Evolutionary conservation across 1,140 invertebrate genomes (phyloP).

Genomic region (Cydia fagiglandana): DNA sequence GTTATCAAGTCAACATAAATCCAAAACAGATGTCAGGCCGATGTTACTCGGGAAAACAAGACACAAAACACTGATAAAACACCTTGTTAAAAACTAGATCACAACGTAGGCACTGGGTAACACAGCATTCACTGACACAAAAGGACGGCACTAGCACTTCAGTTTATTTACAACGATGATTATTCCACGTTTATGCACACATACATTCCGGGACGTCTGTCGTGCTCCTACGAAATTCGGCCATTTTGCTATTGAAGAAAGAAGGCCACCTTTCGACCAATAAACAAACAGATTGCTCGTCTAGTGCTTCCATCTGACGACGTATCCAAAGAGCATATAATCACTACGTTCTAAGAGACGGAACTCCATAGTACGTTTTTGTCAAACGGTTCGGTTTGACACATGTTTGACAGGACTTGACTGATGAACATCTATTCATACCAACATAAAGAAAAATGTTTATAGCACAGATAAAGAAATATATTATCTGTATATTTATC

Average conservation of each 20-base stretch:
- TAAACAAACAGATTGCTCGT: slow-evolving; percentile 30
- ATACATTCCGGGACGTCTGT: slow-evolving; percentile 65
- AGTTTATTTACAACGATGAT: slow-evolving; percentile 67
- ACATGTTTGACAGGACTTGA: too few relatives aligned
- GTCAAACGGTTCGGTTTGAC: too few relatives aligned
- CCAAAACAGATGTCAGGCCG: slow-evolving; percentile 62
- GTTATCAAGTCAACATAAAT: slow-evolving; percentile 72
- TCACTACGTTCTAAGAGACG: too few relatives aligned
- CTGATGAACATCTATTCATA: too few relatives aligned
- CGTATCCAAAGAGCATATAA: too few relatives aligned
- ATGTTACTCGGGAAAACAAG: slow-evolving; percentile 70
- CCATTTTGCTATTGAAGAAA: slow-evolving; percentile 68
- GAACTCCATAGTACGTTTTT: too few relatives aligned
- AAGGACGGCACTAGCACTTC: slow-evolving; percentile 51
- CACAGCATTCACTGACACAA: slow-evolving; percentile 57
- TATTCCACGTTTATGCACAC: slow-evolving; percentile 48
- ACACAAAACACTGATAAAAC: slow-evolving; percentile 71
- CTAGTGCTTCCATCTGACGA: slow-evolving; percentile 31
- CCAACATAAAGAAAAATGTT: too few relatives aligned
- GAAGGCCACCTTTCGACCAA: slow-evolving; percentile 35
- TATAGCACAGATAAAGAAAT: too few relatives aligned
- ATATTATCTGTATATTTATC: too few relatives aligned
- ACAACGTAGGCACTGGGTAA: slow-evolving; percentile 57
- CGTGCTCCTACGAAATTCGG: slow-evolving; percentile 67
- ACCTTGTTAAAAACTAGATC: slow-evolving; percentile 52